phyloP scores from a whole-genome alignment of 1,140 invertebrate species.

The Leptinotarsa texana region DNA sequence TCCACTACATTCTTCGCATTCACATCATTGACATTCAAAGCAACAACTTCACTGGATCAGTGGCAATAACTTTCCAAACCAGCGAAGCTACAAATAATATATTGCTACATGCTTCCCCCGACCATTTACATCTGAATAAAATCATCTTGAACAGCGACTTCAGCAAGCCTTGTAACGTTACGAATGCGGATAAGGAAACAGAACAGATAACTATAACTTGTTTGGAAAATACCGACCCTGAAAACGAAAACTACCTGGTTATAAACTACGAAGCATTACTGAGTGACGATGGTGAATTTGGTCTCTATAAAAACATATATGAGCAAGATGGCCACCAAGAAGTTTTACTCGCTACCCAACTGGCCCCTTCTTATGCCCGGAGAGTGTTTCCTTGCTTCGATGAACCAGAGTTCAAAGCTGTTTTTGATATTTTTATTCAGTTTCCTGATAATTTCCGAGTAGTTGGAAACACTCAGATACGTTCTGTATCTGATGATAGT shows the following conservation, averaged over 20 bases:
- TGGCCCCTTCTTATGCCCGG: slow-evolving; percentile 82
- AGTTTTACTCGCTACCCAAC: slow-evolving; percentile 65
- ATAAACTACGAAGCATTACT: background rate
- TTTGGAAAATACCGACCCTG: background rate
- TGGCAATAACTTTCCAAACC: background rate
- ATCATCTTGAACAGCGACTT: background rate
- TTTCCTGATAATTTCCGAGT: background rate
- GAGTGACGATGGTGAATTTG: background rate
- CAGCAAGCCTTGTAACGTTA: background rate
- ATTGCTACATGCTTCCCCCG: background rate
- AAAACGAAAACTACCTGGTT: background rate
- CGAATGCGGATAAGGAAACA: background rate
- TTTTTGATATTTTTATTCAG: slow-evolving; percentile 3
- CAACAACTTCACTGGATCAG: background rate
- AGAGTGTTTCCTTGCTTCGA: slow-evolving; percentile 90
- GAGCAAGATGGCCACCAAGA: background rate
- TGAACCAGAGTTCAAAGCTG: slow-evolving; percentile 83
- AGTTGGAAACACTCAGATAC: background rate
- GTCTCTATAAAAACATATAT: slow-evolving; percentile 6
- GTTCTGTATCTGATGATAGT: background rate
- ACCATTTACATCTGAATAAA: background rate
- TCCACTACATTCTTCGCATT: background rate
- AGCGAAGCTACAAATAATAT: background rate
- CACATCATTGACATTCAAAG: background rate
- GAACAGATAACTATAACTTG: background rate